These are phyloP conservation scores for Sminthurinus aureus DNA, from an alignment of 2,888 invertebrate genomes.

Conservation along the genomic window DNA sequence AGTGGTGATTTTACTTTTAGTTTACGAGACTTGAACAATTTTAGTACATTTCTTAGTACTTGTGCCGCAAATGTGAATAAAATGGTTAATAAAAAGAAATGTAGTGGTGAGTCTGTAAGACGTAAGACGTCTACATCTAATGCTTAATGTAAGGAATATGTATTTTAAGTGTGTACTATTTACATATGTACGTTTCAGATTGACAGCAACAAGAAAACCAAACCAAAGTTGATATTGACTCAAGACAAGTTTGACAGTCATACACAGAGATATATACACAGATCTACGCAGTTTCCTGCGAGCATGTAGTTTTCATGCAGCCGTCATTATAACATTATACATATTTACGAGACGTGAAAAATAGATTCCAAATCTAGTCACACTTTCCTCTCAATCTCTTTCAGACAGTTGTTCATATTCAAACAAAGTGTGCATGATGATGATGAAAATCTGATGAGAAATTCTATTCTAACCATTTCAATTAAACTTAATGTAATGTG, in stretches of 20 bases:
- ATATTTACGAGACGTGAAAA: constrained; percentile 28
- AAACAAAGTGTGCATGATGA: too few relatives aligned
- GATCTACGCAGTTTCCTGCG: too few relatives aligned
- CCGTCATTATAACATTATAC: too few relatives aligned
- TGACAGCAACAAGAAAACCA: constrained; percentile 29
- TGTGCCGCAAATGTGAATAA: constrained; percentile 22
- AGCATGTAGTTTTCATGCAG: too few relatives aligned
- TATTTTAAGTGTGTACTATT: constrained; percentile 19
- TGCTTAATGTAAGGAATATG: too few relatives aligned
- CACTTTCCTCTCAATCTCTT: constrained; percentile 21
- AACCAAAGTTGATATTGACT: constrained; percentile 20
- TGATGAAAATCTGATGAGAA: too few relatives aligned
- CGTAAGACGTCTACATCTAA: too few relatives aligned
- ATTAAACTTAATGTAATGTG: too few relatives aligned
- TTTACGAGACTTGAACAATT: too few relatives aligned
- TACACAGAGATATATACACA: constrained; percentile 6
- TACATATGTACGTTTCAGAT: neutral
- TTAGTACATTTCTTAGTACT: constrained; percentile 12
- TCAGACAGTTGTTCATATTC: neutral
- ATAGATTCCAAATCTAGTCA: constrained; percentile 25
- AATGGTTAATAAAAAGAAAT: constrained; percentile 23
- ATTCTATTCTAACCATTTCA: too few relatives aligned
- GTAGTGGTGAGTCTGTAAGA: too few relatives aligned
- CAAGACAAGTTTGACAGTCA: constrained; percentile 32
- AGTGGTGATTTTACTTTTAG: too few relatives aligned